phyloP scores from a whole-genome alignment of 2,888 invertebrate genomes.

The Nephrocerus scutellatus region DNA sequence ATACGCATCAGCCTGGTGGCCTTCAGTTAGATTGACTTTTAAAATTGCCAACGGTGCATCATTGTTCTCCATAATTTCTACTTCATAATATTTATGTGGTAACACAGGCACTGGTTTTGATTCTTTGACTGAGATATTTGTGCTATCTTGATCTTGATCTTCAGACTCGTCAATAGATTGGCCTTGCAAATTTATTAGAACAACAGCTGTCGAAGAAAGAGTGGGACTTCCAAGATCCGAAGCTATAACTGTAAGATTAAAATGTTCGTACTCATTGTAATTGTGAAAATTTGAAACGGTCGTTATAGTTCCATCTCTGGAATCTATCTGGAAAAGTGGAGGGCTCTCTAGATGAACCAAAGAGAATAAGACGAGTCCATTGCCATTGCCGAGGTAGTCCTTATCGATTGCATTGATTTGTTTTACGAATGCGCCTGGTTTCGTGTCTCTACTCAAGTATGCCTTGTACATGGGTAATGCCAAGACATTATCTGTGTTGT shows the following conservation, averaged over 20 bases:
- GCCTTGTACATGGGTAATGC: constrained; percentile 68
- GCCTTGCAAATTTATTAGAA: constrained; percentile 58
- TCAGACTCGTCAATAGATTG: constrained; percentile 29
- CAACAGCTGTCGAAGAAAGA: constrained; percentile 67
- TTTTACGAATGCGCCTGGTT: constrained; percentile 66
- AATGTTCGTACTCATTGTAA: constrained; percentile 47
- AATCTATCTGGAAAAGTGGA: constrained; percentile 70
- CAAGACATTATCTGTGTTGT: constrained; percentile 31
- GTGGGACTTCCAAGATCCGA: constrained; percentile 81
- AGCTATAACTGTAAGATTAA: constrained; percentile 74
- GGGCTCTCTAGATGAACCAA: constrained; percentile 60
- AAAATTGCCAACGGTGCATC: constrained; percentile 67
- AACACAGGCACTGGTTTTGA: constrained; percentile 50
- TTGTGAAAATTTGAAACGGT: constrained; percentile 56
- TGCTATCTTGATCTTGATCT: too few species aligned
- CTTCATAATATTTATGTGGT: constrained; percentile 67
- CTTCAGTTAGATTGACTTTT: constrained; percentile 67
- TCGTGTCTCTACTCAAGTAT: constrained; percentile 65
- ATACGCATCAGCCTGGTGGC: constrained; percentile 57
- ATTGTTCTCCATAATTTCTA: constrained; percentile 76
- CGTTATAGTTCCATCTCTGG: constrained; percentile 74
- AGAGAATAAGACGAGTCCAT: constrained; percentile 73
- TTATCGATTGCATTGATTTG: constrained; percentile 77
- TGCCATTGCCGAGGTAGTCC: constrained; percentile 80
- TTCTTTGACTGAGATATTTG: constrained; percentile 32